These are phyloP conservation scores for Andricus grossulariae DNA, from an alignment of 1,140 invertebrate species.

Conservation along the genomic window DNA sequence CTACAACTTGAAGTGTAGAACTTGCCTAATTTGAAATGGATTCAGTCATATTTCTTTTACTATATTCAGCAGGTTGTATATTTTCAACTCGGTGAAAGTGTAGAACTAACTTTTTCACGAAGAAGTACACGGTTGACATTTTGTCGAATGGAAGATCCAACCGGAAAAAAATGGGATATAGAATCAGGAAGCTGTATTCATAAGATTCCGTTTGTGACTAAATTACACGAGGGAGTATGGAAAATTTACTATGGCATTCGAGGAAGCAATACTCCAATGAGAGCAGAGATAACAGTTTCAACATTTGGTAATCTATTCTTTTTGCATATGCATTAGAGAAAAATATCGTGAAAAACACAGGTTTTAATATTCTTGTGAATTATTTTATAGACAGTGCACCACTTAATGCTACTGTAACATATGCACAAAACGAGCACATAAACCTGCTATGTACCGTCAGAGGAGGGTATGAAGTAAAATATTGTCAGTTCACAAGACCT, in stretches of 20 bases:
- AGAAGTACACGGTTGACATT: constrained; percentile 7
- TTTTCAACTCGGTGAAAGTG: neutral
- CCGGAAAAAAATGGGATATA: constrained; percentile 38
- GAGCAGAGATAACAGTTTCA: constrained; percentile 43
- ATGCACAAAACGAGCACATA: constrained; percentile 40
- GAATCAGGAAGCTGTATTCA: constrained; percentile 42
- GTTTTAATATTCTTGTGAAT: constrained; percentile 18
- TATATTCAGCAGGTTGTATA: neutral
- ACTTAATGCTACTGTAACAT: constrained; percentile 43
- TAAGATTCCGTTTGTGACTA: constrained; percentile 48
- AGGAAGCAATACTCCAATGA: constrained; percentile 42
- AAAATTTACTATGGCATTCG: constrained; percentile 44
- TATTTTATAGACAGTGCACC: constrained; percentile 36
- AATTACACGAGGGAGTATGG: constrained; percentile 56
- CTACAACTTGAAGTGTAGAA: no score
- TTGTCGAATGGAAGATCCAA: constrained; percentile 53
- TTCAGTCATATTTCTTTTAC: no score
- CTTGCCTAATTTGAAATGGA: no score
- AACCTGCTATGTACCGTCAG: constrained; percentile 55
- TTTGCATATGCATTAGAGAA: neutral
- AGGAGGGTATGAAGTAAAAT: constrained; percentile 37
- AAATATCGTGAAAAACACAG: no score
- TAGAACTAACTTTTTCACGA: neutral
- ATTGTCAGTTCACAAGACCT: constrained; percentile 56
- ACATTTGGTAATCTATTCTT: constrained; percentile 48